A percentile compares a stretch with the other conserved stretches of the same genome.
Conservation (phyloP, 35 echinoderm and acorn worm species). For the Apostichopus californicus region DNA sequence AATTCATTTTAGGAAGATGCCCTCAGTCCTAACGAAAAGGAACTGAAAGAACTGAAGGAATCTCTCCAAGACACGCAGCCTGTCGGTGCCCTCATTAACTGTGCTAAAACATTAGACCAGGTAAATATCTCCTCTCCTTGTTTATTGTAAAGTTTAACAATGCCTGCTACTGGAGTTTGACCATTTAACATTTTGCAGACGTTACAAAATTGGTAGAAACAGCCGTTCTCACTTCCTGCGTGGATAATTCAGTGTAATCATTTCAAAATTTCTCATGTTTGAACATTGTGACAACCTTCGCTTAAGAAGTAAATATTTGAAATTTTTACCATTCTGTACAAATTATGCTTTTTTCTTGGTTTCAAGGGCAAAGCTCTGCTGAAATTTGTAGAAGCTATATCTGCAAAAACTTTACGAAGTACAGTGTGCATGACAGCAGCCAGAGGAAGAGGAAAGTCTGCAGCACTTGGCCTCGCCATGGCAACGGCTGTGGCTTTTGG, state of each 20-base stretch:
- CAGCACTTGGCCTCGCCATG: conserved; percentile 92
- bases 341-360: neutral
- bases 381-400: conserved; percentile 98
- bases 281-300: too few relatives aligned
- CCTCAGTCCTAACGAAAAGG: conserved; percentile 73
- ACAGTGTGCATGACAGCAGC: conserved; percentile 97
- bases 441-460: conserved; percentile 96
- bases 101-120: conserved; percentile 91
- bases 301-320: too few relatives aligned
- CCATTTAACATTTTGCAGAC: too few relatives aligned
- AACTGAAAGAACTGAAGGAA: conserved; percentile 82
- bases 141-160: too few relatives aligned
- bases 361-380: conserved; percentile 89
- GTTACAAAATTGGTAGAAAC: too few relatives aligned
- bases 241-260: too few relatives aligned
- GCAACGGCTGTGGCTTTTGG: conserved; percentile 97
- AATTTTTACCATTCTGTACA: too few relatives aligned
- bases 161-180: too few relatives aligned
- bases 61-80: conserved; percentile 94
- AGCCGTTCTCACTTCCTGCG: too few relatives aligned
- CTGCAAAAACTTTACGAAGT: conserved; percentile 92
- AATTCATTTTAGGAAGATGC: conserved; percentile 77
- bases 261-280: too few relatives aligned
- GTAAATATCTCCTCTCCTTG: conserved; percentile 32
- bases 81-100: conserved; percentile 82